Conservation (phyloP, 2,888 invertebrate species). For the Argynnis bischoffii region DNA sequence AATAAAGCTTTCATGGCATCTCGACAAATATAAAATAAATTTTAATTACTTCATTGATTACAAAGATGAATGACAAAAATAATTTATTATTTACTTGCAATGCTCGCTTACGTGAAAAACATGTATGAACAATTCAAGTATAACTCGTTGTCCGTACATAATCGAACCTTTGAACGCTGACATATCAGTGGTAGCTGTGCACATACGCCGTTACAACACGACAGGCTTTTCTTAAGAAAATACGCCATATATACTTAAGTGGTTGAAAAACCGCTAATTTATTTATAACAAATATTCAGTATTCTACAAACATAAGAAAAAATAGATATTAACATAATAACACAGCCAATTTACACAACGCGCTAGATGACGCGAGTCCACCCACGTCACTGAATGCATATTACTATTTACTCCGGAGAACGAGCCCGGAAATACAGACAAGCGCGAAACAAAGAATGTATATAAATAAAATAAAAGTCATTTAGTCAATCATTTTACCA, state of each 20-base stretch:
- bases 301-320: neutral
- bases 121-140: neutral
- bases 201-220: too few relatives aligned
- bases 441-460: neutral
- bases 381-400: constrained; percentile 14
- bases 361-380: neutral
- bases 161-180: neutral
- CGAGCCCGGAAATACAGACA: neutral
- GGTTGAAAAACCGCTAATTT: too few relatives aligned
- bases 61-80: constrained; percentile 16
- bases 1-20: constrained; percentile 14
- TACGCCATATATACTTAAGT: too few relatives aligned
- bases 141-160: neutral
- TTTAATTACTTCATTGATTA: constrained; percentile 22
- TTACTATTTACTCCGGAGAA: constrained; percentile 14
- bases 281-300: too few relatives aligned
- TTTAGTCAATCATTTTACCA: neutral
- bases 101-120: neutral
- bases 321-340: neutral
- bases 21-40: constrained; percentile 17
- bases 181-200: too few relatives aligned
- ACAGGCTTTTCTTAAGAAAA: too few relatives aligned
- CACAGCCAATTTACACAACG: neutral
- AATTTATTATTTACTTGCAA: constrained; percentile 19
- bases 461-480: constrained; percentile 1